phyloP scores from a whole-genome alignment of 1,140 invertebrate species.

The Drosophila carrolli region DNA sequence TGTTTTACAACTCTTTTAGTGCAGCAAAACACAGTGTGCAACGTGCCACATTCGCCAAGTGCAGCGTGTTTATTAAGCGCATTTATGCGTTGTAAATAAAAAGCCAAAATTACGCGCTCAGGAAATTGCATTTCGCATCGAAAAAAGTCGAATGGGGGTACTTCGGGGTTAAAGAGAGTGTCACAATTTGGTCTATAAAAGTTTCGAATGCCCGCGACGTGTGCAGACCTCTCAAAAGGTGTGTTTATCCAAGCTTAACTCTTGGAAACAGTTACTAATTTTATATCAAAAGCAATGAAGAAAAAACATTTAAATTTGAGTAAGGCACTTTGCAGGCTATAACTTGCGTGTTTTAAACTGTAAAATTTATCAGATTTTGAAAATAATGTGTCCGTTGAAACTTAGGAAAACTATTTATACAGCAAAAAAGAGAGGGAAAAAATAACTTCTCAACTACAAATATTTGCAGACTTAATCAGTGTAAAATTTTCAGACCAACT shows the following conservation, averaged over 20 bases:
- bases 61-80: constrained; percentile 75
- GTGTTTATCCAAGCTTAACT: constrained; percentile 8
- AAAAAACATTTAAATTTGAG: background rate
- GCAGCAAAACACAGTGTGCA: constrained; percentile 29
- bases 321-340: constrained; percentile 6
- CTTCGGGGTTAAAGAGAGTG: constrained; percentile 29
- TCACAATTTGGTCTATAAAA: constrained; percentile 75
- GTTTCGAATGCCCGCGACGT: constrained; percentile 71
- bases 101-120: constrained; percentile 51
- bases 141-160: background rate
- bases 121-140: constrained; percentile 52
- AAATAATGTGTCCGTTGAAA: constrained; percentile 6
- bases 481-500: background rate
- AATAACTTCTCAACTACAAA: background rate
- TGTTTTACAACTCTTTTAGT: constrained; percentile 62
- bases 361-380: constrained; percentile 15
- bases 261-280: constrained; percentile 28
- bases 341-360: background rate
- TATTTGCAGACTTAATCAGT: too few species aligned
- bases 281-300: constrained; percentile 24
- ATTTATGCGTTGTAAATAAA: constrained; percentile 79
- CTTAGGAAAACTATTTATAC: background rate
- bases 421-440: too few species aligned
- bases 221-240: constrained; percentile 32
- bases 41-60: constrained; percentile 50